Percentiles rank a stretch among this genome's conserved stretches.
These are phyloP conservation scores for Aplochiton taeniatus DNA, from an alignment of 2,797 vertebrate species.

Conservation along the genomic window DNA sequence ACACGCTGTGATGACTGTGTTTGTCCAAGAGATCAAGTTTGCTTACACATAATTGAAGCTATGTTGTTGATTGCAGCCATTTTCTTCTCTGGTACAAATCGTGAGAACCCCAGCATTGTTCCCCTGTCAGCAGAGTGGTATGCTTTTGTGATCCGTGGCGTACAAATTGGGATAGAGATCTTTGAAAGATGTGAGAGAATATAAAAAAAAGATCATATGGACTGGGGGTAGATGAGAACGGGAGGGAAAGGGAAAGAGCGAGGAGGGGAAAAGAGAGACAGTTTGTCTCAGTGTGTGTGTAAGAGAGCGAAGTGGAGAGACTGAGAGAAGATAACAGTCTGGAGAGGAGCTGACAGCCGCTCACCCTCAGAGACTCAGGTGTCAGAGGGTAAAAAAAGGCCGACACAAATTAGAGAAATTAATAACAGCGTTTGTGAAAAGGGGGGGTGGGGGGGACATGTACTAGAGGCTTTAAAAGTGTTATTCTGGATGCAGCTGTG, in stretches of 20 bases:
- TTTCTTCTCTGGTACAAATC: slow-evolving; percentile 28
- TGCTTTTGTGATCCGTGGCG: neutral
- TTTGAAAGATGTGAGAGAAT: neutral
- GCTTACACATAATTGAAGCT: slow-evolving; percentile 29
- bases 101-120: slow-evolving; percentile 25
- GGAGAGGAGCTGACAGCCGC: slow-evolving; percentile 68
- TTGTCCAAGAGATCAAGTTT: slow-evolving; percentile 28
- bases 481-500: slow-evolving; percentile 75
- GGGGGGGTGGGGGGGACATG: slow-evolving; percentile 40
- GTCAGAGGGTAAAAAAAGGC: slow-evolving; percentile 77
- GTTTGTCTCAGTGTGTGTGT: neutral
- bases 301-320: too few species aligned
- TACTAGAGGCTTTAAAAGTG: slow-evolving; percentile 51
- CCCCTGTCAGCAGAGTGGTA: slow-evolving; percentile 23
- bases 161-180: neutral
- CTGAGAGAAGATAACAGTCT: slow-evolving; percentile 63
- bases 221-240: slow-evolving; percentile 25
- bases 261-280: slow-evolving; percentile 25
- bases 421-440: slow-evolving; percentile 75
- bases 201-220: slow-evolving; percentile 29
- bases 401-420: slow-evolving; percentile 74
- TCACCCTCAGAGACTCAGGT: slow-evolving; percentile 69
- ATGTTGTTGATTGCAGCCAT: slow-evolving; percentile 41
- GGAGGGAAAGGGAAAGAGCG: neutral
- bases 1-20: slow-evolving; percentile 2